Evolutionary conservation across 2,797 vertebrate genomes (phyloP).

Genomic region (Phalloptychus januarius): DNA sequence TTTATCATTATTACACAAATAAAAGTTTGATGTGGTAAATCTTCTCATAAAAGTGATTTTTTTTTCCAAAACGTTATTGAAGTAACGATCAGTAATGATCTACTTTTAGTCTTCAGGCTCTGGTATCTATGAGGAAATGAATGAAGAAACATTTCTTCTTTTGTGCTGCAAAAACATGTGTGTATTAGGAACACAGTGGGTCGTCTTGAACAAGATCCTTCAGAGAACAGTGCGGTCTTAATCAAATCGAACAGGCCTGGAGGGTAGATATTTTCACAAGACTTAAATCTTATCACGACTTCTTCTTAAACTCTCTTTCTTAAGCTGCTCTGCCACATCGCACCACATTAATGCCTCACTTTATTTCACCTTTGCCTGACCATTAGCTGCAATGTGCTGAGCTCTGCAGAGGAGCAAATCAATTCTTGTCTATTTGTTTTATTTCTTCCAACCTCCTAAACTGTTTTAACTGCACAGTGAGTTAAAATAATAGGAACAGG

Average conservation of each 20-base stretch:
- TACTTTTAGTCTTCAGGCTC: no score
- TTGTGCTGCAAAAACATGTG: background rate
- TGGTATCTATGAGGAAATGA: background rate
- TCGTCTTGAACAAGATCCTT: background rate
- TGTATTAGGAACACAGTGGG: background rate
- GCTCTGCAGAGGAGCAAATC: slow-evolving; percentile 21
- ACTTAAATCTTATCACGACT: background rate
- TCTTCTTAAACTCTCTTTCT: background rate
- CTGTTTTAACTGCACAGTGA: background rate
- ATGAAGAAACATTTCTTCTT: background rate
- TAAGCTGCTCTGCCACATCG: background rate
- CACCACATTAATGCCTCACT: background rate
- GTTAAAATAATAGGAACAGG: background rate
- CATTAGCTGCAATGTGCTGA: background rate
- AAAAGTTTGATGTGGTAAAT: no score
- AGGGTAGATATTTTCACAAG: background rate
- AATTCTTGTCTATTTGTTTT: slow-evolving; percentile 6
- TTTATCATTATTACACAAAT: no score
- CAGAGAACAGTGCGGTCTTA: background rate
- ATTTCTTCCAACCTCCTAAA: background rate
- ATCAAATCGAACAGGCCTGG: background rate
- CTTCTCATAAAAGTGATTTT: no score
- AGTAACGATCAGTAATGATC: no score
- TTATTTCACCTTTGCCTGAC: background rate
- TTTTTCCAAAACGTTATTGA: no score